Percentiles rank a stretch among this genome's conserved stretches.
These are phyloP conservation scores for Narcine bancroftii DNA, from an alignment of 2,113 vertebrate species.

Conservation along the genomic window DNA sequence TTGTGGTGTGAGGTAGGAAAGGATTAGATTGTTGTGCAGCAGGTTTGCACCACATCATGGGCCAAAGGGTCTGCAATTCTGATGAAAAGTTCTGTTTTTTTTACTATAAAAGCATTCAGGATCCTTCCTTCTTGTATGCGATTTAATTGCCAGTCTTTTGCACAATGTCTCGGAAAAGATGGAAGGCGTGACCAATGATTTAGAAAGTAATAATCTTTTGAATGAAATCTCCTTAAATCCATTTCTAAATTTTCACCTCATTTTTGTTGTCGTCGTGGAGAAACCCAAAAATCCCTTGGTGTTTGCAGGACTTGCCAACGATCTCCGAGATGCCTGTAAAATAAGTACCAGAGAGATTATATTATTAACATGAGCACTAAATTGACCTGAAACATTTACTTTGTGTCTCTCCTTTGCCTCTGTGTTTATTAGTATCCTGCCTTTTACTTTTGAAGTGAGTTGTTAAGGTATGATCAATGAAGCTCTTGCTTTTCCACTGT, in stretches of 20 bases:
- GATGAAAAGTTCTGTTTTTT: too few relatives aligned
- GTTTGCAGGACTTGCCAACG: background rate
- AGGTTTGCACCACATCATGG: too few relatives aligned
- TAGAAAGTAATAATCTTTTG: background rate
- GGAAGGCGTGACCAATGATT: background rate
- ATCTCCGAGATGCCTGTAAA: background rate
- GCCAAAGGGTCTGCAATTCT: too few relatives aligned
- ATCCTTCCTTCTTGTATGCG: background rate
- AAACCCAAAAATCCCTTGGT: background rate
- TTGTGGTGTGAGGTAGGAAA: too few relatives aligned
- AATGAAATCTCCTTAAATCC: background rate
- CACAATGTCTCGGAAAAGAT: background rate
- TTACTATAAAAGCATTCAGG: background rate
- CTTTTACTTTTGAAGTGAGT: too few relatives aligned
- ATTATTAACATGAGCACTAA: background rate
- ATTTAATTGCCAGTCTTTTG: background rate
- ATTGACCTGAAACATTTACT: too few relatives aligned
- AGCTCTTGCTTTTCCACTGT: too few relatives aligned
- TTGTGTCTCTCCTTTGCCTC: too few relatives aligned
- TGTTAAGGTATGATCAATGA: too few relatives aligned
- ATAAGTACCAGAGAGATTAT: background rate
- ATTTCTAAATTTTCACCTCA: background rate
- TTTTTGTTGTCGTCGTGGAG: background rate
- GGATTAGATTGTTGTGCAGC: too few relatives aligned
- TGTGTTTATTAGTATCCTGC: too few relatives aligned